Evolutionary conservation across 2,888 invertebrate genomes (phyloP).

Genomic region (Saturnia pavonia): DNA sequence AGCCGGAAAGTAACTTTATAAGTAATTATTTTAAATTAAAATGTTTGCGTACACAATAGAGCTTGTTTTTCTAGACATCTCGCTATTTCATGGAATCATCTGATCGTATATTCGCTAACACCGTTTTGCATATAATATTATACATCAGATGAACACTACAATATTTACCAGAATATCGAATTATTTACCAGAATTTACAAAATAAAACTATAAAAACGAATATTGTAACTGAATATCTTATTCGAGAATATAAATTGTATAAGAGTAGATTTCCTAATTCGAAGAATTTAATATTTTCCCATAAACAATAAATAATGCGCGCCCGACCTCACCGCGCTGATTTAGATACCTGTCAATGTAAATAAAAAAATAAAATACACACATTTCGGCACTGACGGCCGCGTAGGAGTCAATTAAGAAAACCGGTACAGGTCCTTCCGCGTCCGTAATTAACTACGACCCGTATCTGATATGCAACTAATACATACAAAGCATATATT

Average conservation of each 20-base stretch:
- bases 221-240: neutral
- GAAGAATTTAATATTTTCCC: neutral
- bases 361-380: slow-evolving; percentile 12
- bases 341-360: slow-evolving; percentile 18
- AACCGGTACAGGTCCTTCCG: slow-evolving; percentile 49
- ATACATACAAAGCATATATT: slow-evolving; percentile 5
- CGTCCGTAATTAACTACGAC: slow-evolving; percentile 39
- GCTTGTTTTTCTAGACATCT: neutral
- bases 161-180: neutral
- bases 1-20: too few species aligned
- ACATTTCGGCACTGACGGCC: slow-evolving; percentile 33
- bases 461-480: slow-evolving; percentile 30
- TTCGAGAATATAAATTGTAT: neutral
- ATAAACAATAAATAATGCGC: slow-evolving; percentile 13
- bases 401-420: slow-evolving; percentile 49
- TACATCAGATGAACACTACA: neutral
- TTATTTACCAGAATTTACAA: too few species aligned
- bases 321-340: slow-evolving; percentile 13
- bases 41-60: neutral
- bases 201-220: neutral
- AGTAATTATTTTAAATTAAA: neutral
- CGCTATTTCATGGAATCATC: neutral
- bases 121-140: too few species aligned
- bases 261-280: neutral
- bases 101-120: neutral